Conservation (phyloP, 2,113 vertebrate species). For the Myotis yumanensis region DNA sequence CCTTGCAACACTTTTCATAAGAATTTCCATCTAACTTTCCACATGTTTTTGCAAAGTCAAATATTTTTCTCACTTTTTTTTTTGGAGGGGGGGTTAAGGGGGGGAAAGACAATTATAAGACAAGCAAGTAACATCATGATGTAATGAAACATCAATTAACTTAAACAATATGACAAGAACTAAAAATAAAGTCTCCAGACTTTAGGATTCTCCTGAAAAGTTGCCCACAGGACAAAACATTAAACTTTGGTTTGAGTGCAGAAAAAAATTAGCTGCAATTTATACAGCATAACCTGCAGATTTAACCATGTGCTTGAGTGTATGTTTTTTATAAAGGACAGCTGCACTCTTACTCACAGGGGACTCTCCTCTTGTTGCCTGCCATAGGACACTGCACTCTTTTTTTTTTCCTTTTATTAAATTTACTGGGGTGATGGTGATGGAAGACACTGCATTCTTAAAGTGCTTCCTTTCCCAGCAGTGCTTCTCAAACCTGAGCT, state of each 20-base stretch:
- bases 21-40: slow-evolving; percentile 26
- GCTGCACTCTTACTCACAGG: background rate
- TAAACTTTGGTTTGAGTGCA: background rate
- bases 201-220: slow-evolving; percentile 8
- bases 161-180: background rate
- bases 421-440: no score
- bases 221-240: background rate
- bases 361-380: background rate
- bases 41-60: background rate
- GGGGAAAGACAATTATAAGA: background rate
- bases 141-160: background rate
- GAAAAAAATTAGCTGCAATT: background rate
- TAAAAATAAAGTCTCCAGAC: background rate
- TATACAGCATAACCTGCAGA: background rate
- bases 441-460: background rate
- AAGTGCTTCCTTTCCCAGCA: background rate
- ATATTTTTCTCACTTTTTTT: background rate
- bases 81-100: background rate
- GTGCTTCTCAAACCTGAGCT: background rate
- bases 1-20: background rate
- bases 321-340: background rate
- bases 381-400: background rate
- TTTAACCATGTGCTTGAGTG: background rate
- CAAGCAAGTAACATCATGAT: background rate
- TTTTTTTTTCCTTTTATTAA: no score